A percentile compares a stretch with the other conserved stretches of the same genome.
These are phyloP conservation scores for Branchipolynoe longqiensis DNA, from an alignment of 2,888 invertebrate species.

Conservation along the genomic window DNA sequence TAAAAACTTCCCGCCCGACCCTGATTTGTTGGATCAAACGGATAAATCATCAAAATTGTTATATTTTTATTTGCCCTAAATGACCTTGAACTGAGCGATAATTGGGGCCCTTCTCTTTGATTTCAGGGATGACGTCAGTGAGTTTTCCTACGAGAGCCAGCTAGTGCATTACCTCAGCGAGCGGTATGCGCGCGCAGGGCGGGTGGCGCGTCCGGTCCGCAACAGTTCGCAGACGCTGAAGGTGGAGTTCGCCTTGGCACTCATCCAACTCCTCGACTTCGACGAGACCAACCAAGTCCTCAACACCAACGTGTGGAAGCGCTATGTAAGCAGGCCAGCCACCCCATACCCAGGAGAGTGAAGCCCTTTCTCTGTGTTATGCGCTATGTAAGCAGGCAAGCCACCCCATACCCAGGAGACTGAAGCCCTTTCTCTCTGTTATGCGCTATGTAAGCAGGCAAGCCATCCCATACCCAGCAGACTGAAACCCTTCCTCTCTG, in stretches of 20 bases:
- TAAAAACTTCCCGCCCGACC: no score
- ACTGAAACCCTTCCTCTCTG: no score
- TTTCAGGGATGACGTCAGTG: conserved; percentile 70
- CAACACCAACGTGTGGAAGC: conserved; percentile 66
- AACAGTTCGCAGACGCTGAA: conserved; percentile 61
- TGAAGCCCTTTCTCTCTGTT: no score
- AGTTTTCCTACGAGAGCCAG: conserved; percentile 78
- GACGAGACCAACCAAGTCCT: conserved; percentile 68
- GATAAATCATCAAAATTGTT: no score
- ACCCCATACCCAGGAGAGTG: no score
- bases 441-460: no score
- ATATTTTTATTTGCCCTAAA: background rate
- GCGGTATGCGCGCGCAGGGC: conserved; percentile 63
- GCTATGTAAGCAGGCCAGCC: conserved; percentile 65
- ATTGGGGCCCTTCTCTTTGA: background rate
- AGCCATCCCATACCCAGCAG: no score
- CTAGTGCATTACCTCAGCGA: conserved; percentile 75
- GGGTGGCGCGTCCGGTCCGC: conserved; percentile 61
- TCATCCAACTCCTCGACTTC: conserved; percentile 68
- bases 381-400: no score
- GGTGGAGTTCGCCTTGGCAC: conserved; percentile 65
- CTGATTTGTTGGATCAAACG: no score
- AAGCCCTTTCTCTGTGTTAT: no score
- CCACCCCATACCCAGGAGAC: no score
- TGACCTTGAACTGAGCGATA: background rate